Conservation (phyloP, 2,797 vertebrate species). For the Muscicapa striata region DNA sequence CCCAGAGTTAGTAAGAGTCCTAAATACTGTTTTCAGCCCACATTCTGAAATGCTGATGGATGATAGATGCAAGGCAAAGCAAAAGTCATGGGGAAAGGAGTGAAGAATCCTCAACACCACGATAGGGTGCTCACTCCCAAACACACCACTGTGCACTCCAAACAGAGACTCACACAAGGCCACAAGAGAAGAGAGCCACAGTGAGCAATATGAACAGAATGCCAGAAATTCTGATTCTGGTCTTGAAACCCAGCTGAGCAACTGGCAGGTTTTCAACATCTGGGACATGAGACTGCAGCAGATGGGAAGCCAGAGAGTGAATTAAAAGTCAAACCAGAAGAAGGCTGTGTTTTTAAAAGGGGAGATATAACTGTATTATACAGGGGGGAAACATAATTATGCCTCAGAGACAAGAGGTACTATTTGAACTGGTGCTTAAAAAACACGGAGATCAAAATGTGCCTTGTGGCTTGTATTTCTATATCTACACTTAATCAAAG, state of each 20-base stretch:
- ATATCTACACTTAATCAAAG: neutral
- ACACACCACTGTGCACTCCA: neutral
- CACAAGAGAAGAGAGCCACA: neutral
- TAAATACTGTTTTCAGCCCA: neutral
- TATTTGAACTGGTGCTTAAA: slow-evolving; percentile 39
- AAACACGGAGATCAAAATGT: neutral
- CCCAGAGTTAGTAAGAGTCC: neutral
- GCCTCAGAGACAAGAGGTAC: slow-evolving; percentile 1
- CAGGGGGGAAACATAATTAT: neutral
- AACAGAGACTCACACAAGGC: neutral
- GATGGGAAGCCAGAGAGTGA: slow-evolving; percentile 12
- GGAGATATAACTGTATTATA: neutral
- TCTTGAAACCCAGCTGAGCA: slow-evolving; percentile 50
- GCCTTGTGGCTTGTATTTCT: neutral
- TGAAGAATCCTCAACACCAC: neutral
- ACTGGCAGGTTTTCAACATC: slow-evolving; percentile 51
- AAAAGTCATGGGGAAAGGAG: neutral
- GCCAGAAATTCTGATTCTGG: slow-evolving; percentile 1
- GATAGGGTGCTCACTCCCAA: neutral
- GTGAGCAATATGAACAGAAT: neutral
- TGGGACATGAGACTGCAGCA: slow-evolving; percentile 31
- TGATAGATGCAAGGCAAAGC: slow-evolving; percentile 24
- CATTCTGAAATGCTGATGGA: slow-evolving; percentile 38
- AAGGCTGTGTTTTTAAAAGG: neutral
- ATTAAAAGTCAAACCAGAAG: slow-evolving; percentile 19